Percentiles rank a stretch among this genome's conserved stretches.
Evolutionary conservation across 2,888 invertebrate species (phyloP).

Genomic region (Eueremaeus valkanovi): DNA sequence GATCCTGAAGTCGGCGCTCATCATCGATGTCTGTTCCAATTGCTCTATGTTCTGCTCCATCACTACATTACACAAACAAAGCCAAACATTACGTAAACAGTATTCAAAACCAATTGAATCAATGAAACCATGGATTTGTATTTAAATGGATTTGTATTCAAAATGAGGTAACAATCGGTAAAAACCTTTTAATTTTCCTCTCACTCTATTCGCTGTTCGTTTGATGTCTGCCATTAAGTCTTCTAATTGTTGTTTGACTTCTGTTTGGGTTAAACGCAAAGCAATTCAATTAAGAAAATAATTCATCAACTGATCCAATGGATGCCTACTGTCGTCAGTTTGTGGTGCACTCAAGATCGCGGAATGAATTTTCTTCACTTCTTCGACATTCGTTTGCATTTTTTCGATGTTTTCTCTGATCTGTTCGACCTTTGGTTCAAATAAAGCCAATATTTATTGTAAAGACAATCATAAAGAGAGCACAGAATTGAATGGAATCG

Average conservation of each 20-base stretch:
- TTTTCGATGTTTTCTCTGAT: conserved; percentile 99
- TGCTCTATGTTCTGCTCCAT: conserved; percentile 99
- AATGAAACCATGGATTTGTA: neutral
- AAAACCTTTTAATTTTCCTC: conserved; percentile 90
- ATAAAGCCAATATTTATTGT: conserved; percentile 57
- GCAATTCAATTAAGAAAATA: neutral
- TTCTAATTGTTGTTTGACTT: conserved; percentile 99
- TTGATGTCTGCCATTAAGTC: conserved; percentile 99
- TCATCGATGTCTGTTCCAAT: conserved; percentile 97
- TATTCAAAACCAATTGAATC: neutral
- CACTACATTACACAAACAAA: conserved; percentile 58
- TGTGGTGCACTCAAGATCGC: conserved; percentile 97
- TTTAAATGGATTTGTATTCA: no score
- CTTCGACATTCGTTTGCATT: conserved; percentile 96
- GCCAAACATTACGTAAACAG: neutral
- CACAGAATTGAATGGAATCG: neutral
- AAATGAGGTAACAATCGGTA: neutral
- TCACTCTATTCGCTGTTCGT: conserved; percentile 99
- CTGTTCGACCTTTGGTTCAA: conserved; percentile 86
- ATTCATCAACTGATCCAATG: neutral
- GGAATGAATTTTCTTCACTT: conserved; percentile 95
- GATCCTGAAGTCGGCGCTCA: conserved; percentile 97
- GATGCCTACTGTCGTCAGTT: conserved; percentile 85
- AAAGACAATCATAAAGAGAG: neutral
- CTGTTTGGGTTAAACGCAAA: conserved; percentile 57